Percentiles rank a stretch among this genome's conserved stretches.
These are phyloP conservation scores for Hypomecis punctinalis DNA, from an alignment of 2,888 invertebrate species.

Conservation along the genomic window DNA sequence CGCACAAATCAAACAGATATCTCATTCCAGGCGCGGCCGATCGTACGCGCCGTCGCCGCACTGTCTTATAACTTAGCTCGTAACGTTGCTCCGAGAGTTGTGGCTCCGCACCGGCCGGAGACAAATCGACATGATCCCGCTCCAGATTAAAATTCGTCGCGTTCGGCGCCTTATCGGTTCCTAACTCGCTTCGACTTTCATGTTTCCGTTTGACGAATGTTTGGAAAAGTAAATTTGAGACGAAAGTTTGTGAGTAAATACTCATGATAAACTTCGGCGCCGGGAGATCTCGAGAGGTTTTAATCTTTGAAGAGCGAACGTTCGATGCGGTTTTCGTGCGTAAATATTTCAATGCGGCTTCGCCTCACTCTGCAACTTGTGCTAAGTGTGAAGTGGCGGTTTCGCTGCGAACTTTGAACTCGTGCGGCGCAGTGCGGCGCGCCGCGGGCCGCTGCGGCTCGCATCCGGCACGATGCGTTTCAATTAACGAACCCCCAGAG, in stretches of 20 bases:
- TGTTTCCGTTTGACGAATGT: constrained; percentile 69
- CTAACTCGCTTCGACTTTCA: constrained; percentile 63
- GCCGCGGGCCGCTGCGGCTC: constrained; percentile 12
- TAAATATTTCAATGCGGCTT: constrained; percentile 46
- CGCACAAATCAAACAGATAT: constrained; percentile 65
- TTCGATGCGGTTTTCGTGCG: constrained; percentile 46
- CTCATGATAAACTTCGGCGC: constrained; percentile 57
- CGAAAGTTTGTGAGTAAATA: constrained; percentile 62
- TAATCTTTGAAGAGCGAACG: constrained; percentile 45
- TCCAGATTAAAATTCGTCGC: constrained; percentile 64
- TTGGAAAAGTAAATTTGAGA: constrained; percentile 62
- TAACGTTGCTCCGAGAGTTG: not conserved
- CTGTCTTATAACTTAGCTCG: constrained; percentile 2
- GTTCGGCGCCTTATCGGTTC: constrained; percentile 65
- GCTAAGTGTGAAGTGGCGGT: constrained; percentile 22
- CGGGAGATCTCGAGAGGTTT: constrained; percentile 56
- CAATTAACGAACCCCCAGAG: not conserved
- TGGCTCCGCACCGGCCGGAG: constrained; percentile 1
- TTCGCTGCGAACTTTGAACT: constrained; percentile 10
- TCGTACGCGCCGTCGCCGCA: not conserved
- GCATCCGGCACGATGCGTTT: not conserved
- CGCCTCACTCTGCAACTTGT: constrained; percentile 20
- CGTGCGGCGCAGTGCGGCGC: constrained; percentile 9
- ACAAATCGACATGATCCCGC: constrained; percentile 37
- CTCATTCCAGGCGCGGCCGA: constrained; percentile 43